Conservation (phyloP, 2,888 invertebrate species). For the Choristoneura rosaceana region DNA sequence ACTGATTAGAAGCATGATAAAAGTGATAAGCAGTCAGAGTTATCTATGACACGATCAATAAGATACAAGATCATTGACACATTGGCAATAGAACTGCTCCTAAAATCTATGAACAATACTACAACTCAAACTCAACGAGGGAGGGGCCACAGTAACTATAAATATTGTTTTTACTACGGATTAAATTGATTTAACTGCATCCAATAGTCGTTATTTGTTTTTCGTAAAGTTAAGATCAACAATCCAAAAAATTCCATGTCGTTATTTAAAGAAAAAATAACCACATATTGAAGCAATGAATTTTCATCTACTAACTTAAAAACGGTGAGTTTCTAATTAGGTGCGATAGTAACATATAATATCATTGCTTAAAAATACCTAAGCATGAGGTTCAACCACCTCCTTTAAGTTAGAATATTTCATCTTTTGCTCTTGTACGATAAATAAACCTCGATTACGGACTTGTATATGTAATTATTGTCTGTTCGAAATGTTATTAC, state of each 20-base stretch:
- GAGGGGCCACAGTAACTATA: too few relatives aligned
- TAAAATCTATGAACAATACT: neutral
- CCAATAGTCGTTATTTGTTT: neutral
- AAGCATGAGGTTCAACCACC: neutral
- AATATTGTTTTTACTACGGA: too few relatives aligned
- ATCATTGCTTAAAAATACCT: neutral
- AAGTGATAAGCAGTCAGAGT: neutral
- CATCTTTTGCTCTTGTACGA: neutral
- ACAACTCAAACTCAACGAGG: neutral
- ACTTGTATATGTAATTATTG: neutral
- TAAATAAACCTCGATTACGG: neutral
- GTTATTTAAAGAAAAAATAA: neutral
- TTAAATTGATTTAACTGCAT: too few relatives aligned
- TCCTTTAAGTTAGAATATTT: neutral
- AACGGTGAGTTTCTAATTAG: too few relatives aligned
- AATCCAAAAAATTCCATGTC: neutral
- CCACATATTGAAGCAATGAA: neutral
- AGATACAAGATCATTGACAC: conserved; percentile 7
- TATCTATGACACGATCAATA: neutral
- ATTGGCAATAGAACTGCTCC: neutral
- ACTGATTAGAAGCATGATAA: neutral
- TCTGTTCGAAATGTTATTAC: conserved; percentile 7
- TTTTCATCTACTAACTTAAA: too few relatives aligned
- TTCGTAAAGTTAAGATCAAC: neutral
- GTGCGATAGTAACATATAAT: too few relatives aligned